A percentile compares a stretch with the other conserved stretches of the same genome.
Conservation (phyloP, 1,140 invertebrate species). For the Ceratoteleas bidentatus region DNA sequence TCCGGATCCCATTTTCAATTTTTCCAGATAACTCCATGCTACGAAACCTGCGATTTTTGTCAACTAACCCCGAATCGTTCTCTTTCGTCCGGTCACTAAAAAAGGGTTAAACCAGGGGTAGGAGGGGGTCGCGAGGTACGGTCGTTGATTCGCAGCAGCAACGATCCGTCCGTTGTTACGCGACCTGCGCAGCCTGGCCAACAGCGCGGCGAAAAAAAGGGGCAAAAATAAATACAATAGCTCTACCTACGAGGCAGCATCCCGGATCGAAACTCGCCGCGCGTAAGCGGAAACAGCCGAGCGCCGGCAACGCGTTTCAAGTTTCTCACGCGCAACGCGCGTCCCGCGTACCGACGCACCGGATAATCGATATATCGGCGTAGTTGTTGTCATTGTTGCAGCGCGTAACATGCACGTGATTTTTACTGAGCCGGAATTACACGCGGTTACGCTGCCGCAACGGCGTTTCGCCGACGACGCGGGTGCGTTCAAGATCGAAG, state of each 20-base stretch:
- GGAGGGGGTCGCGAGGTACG: no score
- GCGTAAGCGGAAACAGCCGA: conserved; percentile 59
- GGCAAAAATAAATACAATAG: conserved; percentile 47
- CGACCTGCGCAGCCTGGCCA: conserved; percentile 61
- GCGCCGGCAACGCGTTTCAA: conserved; percentile 43
- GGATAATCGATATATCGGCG: conserved; percentile 65
- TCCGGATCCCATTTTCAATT: no score
- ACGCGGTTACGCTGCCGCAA: conserved; percentile 46
- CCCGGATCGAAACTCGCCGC: conserved; percentile 59
- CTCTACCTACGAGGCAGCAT: conserved; percentile 30
- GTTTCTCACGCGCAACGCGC: conserved; percentile 59
- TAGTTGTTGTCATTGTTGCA: conserved; percentile 56
- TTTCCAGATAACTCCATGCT: no score
- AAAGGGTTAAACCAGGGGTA: no score
- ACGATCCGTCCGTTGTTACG: conserved; percentile 57
- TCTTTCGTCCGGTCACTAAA: no score
- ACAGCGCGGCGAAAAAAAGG: conserved; percentile 23
- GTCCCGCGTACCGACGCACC: conserved; percentile 33
- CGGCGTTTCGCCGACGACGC: conserved; percentile 14
- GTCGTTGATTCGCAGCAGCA: conserved; percentile 16
- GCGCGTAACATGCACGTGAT: conserved; percentile 43
- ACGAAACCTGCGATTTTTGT: no score
- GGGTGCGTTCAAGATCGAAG: conserved; percentile 19
- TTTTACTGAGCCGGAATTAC: conserved; percentile 51
- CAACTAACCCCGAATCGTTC: no score